Percentiles rank a stretch among this genome's conserved stretches.
Conservation (phyloP, 2,888 invertebrate genomes). For the Alloplasta piceator region DNA sequence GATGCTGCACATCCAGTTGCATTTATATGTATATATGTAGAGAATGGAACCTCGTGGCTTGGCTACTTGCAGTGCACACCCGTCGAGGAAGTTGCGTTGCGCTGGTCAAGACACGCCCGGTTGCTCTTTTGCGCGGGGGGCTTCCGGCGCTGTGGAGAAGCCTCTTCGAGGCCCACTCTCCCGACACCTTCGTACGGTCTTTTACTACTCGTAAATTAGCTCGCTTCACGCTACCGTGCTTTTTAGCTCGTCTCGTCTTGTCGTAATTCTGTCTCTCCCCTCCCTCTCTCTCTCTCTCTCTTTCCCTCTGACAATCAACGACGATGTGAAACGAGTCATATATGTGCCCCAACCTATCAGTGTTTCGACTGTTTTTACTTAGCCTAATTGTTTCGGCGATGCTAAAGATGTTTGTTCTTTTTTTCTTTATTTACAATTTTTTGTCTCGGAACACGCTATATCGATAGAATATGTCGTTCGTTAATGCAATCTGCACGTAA, state of each 20-base stretch:
- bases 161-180: conserved; percentile 65
- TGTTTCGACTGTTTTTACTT: conserved; percentile 48
- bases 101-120: conserved; percentile 81
- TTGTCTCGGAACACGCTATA: neutral
- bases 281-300: conserved; percentile 6
- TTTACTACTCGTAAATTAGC: conserved; percentile 66
- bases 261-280: conserved; percentile 30
- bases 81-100: conserved; percentile 78
- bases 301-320: conserved; percentile 11
- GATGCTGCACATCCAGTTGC: conserved; percentile 3
- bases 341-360: conserved; percentile 15
- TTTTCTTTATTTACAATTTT: neutral
- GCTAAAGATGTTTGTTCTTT: neutral
- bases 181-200: conserved; percentile 58
- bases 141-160: conserved; percentile 77
- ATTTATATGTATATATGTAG: neutral
- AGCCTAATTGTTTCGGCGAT: conserved; percentile 42
- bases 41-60: neutral
- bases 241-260: conserved; percentile 56
- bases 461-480: neutral
- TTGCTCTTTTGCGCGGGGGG: conserved; percentile 69
- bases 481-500: neutral
- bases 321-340: conserved; percentile 42
- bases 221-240: conserved; percentile 64
- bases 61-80: conserved; percentile 2